Evolutionary conservation across 2,113 vertebrate species (phyloP).

Genomic region (Passer domesticus): DNA sequence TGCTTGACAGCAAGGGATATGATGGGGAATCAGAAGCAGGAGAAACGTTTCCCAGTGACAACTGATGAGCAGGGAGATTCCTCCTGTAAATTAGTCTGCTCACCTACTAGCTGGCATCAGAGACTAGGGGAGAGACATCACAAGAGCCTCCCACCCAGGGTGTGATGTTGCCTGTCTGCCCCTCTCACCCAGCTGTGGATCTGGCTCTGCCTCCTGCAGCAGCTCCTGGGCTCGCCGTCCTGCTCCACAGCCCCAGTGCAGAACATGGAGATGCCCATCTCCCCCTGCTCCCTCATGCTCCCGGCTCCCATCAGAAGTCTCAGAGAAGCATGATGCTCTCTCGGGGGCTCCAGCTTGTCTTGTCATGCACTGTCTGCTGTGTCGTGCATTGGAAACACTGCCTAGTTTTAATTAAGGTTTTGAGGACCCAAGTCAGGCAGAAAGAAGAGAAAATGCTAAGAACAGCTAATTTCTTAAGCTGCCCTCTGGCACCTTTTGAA

Average conservation of each 20-base stretch:
- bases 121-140: not conserved
- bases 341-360: not conserved
- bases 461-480: slow-evolving; percentile 68
- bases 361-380: not conserved
- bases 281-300: not conserved
- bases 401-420: slow-evolving; percentile 49
- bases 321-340: not conserved
- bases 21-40: not conserved
- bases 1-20: not conserved
- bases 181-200: not conserved
- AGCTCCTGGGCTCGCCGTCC: not conserved
- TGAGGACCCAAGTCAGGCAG: slow-evolving; percentile 24
- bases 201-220: not conserved
- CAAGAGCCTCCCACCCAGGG: not conserved
- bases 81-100: not conserved
- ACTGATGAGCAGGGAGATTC: not conserved
- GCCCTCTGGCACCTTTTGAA: slow-evolving; percentile 63
- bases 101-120: not conserved
- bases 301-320: not conserved
- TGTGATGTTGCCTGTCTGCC: not conserved
- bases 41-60: not conserved
- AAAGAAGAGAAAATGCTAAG: slow-evolving; percentile 46
- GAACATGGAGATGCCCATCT: not conserved
- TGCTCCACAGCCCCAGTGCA: not conserved
- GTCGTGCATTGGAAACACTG: not conserved